Conservation (phyloP, 2,888 invertebrate genomes). For the Suillia variegata region DNA sequence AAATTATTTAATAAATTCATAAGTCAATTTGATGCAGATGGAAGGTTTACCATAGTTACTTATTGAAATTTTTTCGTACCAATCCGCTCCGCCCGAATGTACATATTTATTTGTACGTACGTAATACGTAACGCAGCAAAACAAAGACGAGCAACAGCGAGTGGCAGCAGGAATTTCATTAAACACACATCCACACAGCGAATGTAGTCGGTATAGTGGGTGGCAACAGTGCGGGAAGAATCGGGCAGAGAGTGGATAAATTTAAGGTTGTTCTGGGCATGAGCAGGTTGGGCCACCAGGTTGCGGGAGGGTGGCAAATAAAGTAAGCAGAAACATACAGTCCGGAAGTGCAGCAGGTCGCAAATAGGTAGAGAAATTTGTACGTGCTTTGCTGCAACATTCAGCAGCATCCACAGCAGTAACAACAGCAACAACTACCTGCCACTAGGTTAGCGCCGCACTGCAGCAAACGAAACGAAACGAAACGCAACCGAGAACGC, state of each 20-base stretch:
- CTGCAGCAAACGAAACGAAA: neutral
- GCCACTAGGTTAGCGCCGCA: constrained; percentile 6
- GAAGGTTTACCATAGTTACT: no score
- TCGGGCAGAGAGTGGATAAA: no score
- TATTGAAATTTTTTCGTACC: no score
- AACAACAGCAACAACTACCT: neutral
- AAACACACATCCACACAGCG: constrained; percentile 6
- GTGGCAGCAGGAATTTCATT: constrained; percentile 2
- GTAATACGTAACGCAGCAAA: neutral
- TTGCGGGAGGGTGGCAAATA: neutral
- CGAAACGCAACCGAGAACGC: no score
- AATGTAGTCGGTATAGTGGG: neutral
- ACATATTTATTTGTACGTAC: neutral
- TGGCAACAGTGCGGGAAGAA: no score
- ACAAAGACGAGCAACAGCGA: constrained; percentile 2
- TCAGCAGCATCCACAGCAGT: neutral
- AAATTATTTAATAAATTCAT: no score
- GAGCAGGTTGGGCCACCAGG: no score
- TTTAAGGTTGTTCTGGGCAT: no score
- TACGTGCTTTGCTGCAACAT: constrained; percentile 1
- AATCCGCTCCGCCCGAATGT: no score
- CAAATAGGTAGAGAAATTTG: constrained; percentile 10
- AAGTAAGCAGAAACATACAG: no score
- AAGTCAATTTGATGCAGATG: no score
- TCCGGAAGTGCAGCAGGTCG: constrained; percentile 9